Base-by-base conservation (phyloP, 2,113 vertebrate species). In the Lycaon pictus region DNA sequence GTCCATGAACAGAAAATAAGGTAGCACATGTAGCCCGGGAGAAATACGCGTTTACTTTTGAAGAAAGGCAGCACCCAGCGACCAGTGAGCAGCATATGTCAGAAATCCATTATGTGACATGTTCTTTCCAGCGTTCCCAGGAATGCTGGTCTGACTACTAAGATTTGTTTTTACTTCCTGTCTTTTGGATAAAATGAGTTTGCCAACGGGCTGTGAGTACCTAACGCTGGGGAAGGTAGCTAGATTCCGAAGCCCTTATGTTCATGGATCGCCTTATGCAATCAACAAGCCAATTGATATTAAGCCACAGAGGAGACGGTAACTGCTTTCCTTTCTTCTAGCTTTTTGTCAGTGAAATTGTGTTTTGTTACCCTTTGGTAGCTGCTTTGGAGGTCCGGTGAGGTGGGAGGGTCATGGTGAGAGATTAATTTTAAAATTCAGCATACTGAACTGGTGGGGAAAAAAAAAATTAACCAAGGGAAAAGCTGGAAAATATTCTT, bases 211-310 rank as follows among this genome's bases (percentile, higher is more conserved):
- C 98, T 99, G 99, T 97, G 99, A 99, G 88, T 98, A 98, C 97
- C 98, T 99, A 80, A 99, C 99, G 92, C 97, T 99, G 99, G 99
- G 99, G 98, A 99, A 98, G 98, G 99, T 99, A 96, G 98, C 99
- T 91, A 99, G 99, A 97, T 99, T 99, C 98, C 99, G 99, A 91
- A 99, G 99, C 48, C 98, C 99, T 98, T 99, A 99, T 98, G 98
- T 99, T 98, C 99, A 99, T 0, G 99, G 99, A 98, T 99, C 99
- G 0, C 99, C 99, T 89, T 99, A 98, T 98, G 99, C 99, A 97
- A 99, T 99, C 98, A 99, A 99, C 99, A 99, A 99, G 98, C 99
- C 99, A 92, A 99, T 99, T 98, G 99, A 99, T 99, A 99, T 99
- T 99, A 99, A 99, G 97, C 99, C 99, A 71, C 99, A 99, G 97